These are phyloP conservation scores for Campaea margaritaria DNA, from an alignment of 2,888 invertebrate genomes.

Conservation along the genomic window DNA sequence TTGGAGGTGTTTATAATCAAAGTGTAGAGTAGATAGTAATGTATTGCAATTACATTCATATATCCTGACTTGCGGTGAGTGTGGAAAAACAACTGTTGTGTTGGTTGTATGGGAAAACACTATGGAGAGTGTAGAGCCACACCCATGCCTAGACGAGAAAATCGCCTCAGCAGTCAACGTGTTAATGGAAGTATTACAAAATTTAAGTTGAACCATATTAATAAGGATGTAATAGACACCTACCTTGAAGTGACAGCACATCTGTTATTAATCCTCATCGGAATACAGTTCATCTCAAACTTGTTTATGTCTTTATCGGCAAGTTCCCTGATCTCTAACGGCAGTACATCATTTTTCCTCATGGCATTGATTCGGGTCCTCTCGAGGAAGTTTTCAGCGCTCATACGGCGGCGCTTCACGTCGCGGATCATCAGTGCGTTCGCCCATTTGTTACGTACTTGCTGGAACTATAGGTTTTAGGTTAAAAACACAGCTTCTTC, in stretches of 20 bases:
- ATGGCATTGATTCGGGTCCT: slow-evolving; percentile 93
- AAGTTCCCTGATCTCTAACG: slow-evolving; percentile 90
- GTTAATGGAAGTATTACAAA: too few relatives aligned
- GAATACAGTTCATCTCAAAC: slow-evolving; percentile 90
- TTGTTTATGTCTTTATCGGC: slow-evolving; percentile 91
- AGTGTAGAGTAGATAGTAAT: too few relatives aligned
- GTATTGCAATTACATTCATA: too few relatives aligned
- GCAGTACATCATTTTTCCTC: slow-evolving; percentile 94
- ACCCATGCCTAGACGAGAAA: too few relatives aligned
- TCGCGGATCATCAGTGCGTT: slow-evolving; percentile 95
- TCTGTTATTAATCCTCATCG: slow-evolving; percentile 88
- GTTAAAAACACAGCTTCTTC: too few relatives aligned
- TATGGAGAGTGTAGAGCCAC: too few relatives aligned
- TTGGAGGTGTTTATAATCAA: too few relatives aligned
- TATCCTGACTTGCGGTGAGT: too few relatives aligned
- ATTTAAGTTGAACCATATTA: too few relatives aligned
- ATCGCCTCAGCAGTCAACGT: too few relatives aligned
- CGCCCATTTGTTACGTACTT: slow-evolving; percentile 91
- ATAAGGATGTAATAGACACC: neutral
- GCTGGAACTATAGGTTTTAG: slow-evolving; percentile 90
- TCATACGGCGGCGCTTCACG: slow-evolving; percentile 91
- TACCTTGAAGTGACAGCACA: slow-evolving; percentile 94
- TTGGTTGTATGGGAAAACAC: too few relatives aligned
- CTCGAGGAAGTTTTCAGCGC: slow-evolving; percentile 90
- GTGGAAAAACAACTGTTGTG: too few relatives aligned